Conservation (phyloP, 2,113 vertebrate genomes). For the Austrofundulus limnaeus region DNA sequence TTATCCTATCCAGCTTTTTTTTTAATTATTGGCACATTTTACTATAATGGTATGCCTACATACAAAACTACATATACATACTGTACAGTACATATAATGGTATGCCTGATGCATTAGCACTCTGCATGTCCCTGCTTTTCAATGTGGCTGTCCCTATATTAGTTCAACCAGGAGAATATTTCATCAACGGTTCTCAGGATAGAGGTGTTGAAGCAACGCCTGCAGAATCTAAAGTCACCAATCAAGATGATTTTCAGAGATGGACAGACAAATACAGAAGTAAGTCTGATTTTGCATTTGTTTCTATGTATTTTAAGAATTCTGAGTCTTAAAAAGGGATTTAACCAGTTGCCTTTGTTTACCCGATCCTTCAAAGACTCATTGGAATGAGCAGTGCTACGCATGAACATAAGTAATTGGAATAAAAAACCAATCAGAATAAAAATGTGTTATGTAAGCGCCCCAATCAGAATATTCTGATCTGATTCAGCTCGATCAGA, state of each 20-base stretch:
- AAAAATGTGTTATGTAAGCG: too few relatives aligned
- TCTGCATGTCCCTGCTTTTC: background rate
- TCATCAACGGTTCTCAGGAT: constrained; percentile 56
- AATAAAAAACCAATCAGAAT: too few relatives aligned
- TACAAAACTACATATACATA: too few relatives aligned
- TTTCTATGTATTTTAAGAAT: background rate
- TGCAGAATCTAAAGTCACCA: constrained; percentile 1
- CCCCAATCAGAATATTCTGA: too few relatives aligned
- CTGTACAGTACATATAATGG: too few relatives aligned
- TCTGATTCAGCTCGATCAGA: too few relatives aligned
- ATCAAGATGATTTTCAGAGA: constrained; percentile 54
- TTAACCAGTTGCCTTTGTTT: background rate
- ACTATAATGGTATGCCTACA: background rate
- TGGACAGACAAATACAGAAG: background rate
- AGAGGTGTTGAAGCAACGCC: constrained; percentile 14
- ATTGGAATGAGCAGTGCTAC: background rate
- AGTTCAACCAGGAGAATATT: constrained; percentile 24
- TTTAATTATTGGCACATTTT: background rate
- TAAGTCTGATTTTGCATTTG: background rate
- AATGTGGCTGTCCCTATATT: background rate
- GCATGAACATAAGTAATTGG: too few relatives aligned
- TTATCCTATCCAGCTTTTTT: accelerated
- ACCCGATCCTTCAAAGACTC: accelerated
- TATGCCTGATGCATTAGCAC: background rate
- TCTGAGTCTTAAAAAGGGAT: too few relatives aligned